Evolutionary conservation across 1,140 invertebrate genomes (phyloP).

Genomic region (Andricus grossulariae): DNA sequence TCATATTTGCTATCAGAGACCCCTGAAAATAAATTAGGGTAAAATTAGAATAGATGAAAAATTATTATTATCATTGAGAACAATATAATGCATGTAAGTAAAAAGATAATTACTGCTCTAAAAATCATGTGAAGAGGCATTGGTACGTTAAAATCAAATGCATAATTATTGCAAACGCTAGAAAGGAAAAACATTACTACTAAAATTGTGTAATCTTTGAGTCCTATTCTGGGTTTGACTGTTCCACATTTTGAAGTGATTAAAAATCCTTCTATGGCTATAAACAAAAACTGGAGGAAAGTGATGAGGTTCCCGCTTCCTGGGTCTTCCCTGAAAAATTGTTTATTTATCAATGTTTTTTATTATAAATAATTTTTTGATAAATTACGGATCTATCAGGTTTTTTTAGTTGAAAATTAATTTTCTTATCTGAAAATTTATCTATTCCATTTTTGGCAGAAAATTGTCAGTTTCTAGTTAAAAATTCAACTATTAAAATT

Average conservation of each 20-base stretch:
- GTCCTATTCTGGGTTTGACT: constrained; percentile 81
- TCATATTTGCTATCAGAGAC: constrained; percentile 96
- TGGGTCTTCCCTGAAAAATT: constrained; percentile 86
- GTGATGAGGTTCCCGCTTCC: constrained; percentile 95
- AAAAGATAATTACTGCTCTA: constrained; percentile 85
- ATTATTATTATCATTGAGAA: background rate
- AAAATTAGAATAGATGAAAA: constrained; percentile 22
- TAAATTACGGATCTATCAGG: background rate
- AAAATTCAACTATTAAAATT: too few relatives aligned
- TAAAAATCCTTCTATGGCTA: constrained; percentile 93
- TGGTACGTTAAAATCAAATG: constrained; percentile 97
- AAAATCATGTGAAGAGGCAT: constrained; percentile 99
- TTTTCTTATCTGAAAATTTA: too few relatives aligned
- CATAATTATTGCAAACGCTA: constrained; percentile 97
- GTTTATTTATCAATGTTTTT: constrained; percentile 32
- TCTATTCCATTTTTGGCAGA: too few relatives aligned
- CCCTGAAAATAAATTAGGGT: constrained; percentile 79
- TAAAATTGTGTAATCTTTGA: constrained; percentile 89
- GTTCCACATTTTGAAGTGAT: constrained; percentile 93
- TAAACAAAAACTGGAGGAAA: constrained; percentile 94
- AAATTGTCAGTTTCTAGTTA: too few relatives aligned
- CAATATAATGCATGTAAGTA: background rate
- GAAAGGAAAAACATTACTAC: constrained; percentile 94
- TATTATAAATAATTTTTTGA: background rate
- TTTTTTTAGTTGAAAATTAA: too few relatives aligned